Evolutionary conservation across 1,140 invertebrate genomes (phyloP), one percentile per base, ranked within the genome.

Genomic region (Oscheius sp.): DNA sequence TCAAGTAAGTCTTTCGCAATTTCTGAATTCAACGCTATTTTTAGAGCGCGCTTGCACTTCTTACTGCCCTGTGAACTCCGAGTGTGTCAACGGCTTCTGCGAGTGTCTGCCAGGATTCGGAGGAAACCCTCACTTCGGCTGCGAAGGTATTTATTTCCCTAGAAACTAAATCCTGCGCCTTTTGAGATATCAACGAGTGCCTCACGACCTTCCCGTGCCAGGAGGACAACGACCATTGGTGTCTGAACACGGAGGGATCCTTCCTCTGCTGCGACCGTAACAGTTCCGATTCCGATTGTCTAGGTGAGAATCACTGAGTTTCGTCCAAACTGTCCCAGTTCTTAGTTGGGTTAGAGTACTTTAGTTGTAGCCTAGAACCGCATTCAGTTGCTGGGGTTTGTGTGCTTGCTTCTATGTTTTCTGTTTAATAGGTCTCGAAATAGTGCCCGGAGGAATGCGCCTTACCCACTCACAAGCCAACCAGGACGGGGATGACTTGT

Each of bases 171-270:
- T n/a, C 31, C 26, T 15, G 34, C 20, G 26, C 28, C 31, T 58
- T 76, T 79, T 58, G 34, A 79, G 79, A 80, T 68, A 59, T 80
- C 26, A 77, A 80, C 55, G 79, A 80, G 58, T 80, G 79, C 61
- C 59, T 68, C 28, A 63, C 45, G 13, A 29, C 52, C 20, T 29
- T 71, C 42, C 61, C 73, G 13, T 69, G 68, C n/a, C 32, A 65
- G 29, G 31, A 65, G 3, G 59, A 46, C 7, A 69, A 28, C 20
- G 65, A 68, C 38, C 72, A 70, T 13, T 81, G 79, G 79, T 80
- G 79, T 61, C 73, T 81, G 18, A 80, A 80, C 38, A 52, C 68
- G 10, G 55, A 68, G 34, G 79, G 79, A n/a, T 68, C 79, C 36
- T 80, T 73, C 67, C 65, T 49, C 13, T 80, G 79, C 69, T 80